phyloP scores from a whole-genome alignment of 2,113 vertebrate genomes.

The Nettapus auritus region DNA sequence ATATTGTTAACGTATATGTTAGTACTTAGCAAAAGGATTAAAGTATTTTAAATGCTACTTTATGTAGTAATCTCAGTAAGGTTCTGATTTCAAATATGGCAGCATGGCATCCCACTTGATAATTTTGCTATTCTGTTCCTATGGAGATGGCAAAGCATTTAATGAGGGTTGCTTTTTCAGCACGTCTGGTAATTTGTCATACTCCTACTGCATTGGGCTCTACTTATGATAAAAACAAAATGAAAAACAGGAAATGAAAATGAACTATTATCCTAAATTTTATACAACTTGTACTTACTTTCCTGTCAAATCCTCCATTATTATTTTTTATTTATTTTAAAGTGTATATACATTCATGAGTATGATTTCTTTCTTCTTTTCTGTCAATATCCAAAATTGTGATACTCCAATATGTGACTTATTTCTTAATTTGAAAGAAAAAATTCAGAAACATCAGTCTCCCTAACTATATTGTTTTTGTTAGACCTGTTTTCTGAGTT shows the following conservation, averaged over 20 bases:
- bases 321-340: conserved; percentile 40
- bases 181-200: neutral
- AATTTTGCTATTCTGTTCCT: neutral
- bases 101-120: neutral
- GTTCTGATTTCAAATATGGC: neutral
- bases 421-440: neutral
- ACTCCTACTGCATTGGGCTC: neutral
- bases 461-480: neutral
- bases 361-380: neutral
- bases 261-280: neutral
- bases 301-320: neutral
- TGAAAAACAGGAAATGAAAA: neutral
- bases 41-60: neutral
- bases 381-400: neutral
- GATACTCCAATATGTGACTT: neutral
- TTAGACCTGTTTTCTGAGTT: neutral
- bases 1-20: neutral
- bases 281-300: neutral
- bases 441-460: neutral
- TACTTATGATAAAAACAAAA: neutral
- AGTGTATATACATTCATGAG: neutral
- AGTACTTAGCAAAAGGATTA: neutral
- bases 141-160: neutral
- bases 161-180: neutral
- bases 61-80: neutral